Evolutionary conservation across 2,888 invertebrate genomes (phyloP).

Genomic region (Seira musarum): DNA sequence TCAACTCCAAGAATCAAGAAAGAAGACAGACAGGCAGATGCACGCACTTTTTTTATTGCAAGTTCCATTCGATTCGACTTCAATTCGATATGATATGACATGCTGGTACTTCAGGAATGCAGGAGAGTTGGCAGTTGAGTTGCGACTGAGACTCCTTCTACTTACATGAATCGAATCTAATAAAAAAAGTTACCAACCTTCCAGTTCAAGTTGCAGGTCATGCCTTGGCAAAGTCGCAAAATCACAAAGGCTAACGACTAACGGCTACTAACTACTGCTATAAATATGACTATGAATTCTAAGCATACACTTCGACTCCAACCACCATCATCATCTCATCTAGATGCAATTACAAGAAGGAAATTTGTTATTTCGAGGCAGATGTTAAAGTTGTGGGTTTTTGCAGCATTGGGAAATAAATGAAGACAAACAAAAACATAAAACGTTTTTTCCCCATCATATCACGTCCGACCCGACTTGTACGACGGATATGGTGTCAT

Average conservation of each 20-base stretch:
- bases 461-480: not conserved
- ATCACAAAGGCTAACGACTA: too few species aligned
- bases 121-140: not conserved
- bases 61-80: too few species aligned
- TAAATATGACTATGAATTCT: constrained; percentile 30
- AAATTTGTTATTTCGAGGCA: constrained; percentile 27
- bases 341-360: not conserved
- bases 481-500: constrained; percentile 1
- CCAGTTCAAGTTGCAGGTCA: not conserved
- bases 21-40: constrained; percentile 36
- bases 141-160: not conserved
- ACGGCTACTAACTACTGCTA: too few species aligned
- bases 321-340: not conserved
- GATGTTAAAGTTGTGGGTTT: constrained; percentile 26
- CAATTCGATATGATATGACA: too few species aligned
- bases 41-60: constrained; percentile 46
- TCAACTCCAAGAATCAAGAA: not conserved
- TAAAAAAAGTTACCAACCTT: constrained; percentile 16
- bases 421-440: constrained; percentile 33
- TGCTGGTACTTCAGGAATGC: constrained; percentile 31
- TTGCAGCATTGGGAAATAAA: not conserved
- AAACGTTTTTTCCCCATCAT: constrained; percentile 13
- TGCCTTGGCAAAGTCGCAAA: not conserved
- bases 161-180: too few species aligned
- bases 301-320: not conserved